phyloP scores from a whole-genome alignment of 2,888 invertebrate species.

The Dysmachus trigonus region DNA sequence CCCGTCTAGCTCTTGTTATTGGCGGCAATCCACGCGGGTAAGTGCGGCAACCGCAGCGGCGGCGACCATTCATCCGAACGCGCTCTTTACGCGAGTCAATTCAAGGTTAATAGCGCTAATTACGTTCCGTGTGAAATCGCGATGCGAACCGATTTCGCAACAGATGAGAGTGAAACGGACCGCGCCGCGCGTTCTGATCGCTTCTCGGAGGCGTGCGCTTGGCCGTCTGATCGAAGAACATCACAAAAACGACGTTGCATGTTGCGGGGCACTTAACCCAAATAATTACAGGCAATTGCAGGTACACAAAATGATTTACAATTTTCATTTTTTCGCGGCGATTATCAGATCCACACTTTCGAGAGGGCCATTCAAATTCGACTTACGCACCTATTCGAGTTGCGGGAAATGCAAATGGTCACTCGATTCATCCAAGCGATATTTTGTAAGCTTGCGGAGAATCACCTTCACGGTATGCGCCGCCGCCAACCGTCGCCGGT shows the following conservation, averaged over 20 bases:
- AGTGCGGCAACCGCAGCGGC: neutral
- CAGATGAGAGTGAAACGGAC: conserved; percentile 27
- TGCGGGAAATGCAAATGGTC: neutral
- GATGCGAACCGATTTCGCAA: conserved; percentile 14
- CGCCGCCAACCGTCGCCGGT: no score
- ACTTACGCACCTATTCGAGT: neutral
- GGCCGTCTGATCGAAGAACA: conserved; percentile 15
- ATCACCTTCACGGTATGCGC: neutral
- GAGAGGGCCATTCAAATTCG: neutral
- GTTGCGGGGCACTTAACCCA: conserved; percentile 8
- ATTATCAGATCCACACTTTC: conserved; percentile 11
- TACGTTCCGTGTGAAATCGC: conserved; percentile 25
- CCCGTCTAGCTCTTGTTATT: neutral
- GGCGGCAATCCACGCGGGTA: neutral
- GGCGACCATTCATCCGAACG: neutral
- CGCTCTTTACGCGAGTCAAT: conserved; percentile 14
- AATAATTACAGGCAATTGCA: neutral
- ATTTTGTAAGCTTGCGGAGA: neutral
- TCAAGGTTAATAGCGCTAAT: conserved; percentile 37
- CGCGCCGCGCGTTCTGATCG: neutral
- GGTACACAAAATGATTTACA: conserved; percentile 13
- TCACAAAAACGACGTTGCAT: neutral
- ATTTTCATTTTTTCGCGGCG: neutral
- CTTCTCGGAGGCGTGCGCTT: neutral
- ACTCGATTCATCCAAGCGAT: neutral